Base-by-base conservation (phyloP, 2,888 invertebrate genomes). In the Sminthurinus aureus region DNA sequence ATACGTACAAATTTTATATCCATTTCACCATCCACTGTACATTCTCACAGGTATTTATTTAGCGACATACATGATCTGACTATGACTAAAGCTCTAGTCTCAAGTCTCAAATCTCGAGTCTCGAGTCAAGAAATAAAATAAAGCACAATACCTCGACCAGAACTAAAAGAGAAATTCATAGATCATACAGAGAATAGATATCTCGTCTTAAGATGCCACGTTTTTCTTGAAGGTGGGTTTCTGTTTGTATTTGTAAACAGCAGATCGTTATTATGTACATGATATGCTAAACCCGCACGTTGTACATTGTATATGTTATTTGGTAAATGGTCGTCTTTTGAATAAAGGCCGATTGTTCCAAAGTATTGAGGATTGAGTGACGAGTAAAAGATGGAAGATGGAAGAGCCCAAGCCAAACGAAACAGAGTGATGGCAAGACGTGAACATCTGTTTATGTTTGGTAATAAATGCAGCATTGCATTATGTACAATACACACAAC, bases 351-450 rank as follows among this genome's bases (percentile, higher is more conserved):
- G 38, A 38, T 38, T 38, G 38, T 38, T 38, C 38, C 38, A 6
- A 6, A 38, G 38, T 38, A 38, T 6, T 6, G 38, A 38, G n/a
- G n/a, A n/a, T n/a, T n/a, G n/a, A n/a, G n/a, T n/a, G n/a, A n/a
- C n/a, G n/a, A n/a, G n/a, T n/a, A n/a, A n/a, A n/a, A n/a, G n/a
- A n/a, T n/a, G n/a, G n/a, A n/a, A n/a, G n/a, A 38, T 38, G 11
- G 71, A 71, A 22, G 58, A 58, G 58, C 58, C 18, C 58, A 58
- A 71, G 71, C 71, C 71, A 26, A 71, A 69, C 13, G 71, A 71
- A 71, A 71, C n/a, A 24, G 71, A 71, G 24, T 24, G 71, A 71
- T 71, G 71, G 8, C 24, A 9, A 71, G 71, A 71, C 22, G 58
- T 38, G 38, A 38, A 38, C 38, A 38, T 38, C 38, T 38, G 38